These are phyloP conservation scores for Neodiprion fabricii DNA, from an alignment of 1,140 invertebrate species.

Conservation along the genomic window DNA sequence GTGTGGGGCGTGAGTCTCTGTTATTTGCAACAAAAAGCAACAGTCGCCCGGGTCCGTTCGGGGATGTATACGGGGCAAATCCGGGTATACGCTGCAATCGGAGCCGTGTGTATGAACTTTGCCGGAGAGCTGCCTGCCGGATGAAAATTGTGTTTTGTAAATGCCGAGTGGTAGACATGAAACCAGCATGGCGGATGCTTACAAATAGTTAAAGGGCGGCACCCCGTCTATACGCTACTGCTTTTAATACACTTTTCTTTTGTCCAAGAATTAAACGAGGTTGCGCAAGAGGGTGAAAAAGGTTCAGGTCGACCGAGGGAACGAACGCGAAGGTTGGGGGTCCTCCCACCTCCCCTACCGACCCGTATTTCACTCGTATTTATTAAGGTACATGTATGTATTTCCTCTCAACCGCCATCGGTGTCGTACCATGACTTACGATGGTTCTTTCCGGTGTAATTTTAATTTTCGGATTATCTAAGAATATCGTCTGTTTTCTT, in stretches of 20 bases:
- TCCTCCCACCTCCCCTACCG: not conserved
- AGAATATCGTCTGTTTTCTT: too few relatives aligned
- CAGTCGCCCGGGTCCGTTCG: conserved; percentile 42
- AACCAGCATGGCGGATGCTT: conserved; percentile 62
- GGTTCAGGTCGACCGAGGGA: conserved; percentile 34
- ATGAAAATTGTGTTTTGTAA: conserved; percentile 55
- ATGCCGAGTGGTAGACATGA: conserved; percentile 54
- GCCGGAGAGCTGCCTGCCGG: conserved; percentile 30
- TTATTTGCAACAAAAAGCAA: conserved; percentile 55
- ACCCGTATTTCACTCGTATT: not conserved
- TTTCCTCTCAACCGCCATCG: too few relatives aligned
- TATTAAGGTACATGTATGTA: not conserved
- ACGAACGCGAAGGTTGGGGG: not conserved
- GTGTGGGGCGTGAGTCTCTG: conserved; percentile 28
- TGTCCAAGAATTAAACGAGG: conserved; percentile 43
- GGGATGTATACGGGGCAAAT: not conserved
- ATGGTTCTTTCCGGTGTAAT: too few relatives aligned
- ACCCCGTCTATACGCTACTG: conserved; percentile 38
- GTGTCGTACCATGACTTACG: too few relatives aligned
- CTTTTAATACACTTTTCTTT: conserved; percentile 38
- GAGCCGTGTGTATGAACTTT: not conserved
- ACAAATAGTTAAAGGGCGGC: conserved; percentile 60
- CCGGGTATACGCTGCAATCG: not conserved
- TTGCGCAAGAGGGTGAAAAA: conserved; percentile 31
- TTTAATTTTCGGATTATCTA: too few relatives aligned